Percentiles rank a stretch among this genome's conserved stretches.
Evolutionary conservation across 2,888 invertebrate species (phyloP).

Genomic region (Steinernema carpocapsae): DNA sequence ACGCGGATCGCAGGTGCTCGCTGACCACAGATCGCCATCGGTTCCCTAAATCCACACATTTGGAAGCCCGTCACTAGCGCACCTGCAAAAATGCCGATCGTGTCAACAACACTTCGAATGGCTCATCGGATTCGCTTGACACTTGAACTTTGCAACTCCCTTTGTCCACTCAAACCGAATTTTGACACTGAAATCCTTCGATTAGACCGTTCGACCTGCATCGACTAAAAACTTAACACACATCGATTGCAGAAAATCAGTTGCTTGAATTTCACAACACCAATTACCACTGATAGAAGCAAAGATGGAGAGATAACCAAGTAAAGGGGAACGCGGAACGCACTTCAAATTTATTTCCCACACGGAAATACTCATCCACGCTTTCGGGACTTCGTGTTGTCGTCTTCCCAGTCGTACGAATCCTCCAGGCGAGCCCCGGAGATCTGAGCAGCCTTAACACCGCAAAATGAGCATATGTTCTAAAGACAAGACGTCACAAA

Average conservation of each 20-base stretch:
- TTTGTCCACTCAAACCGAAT: not conserved
- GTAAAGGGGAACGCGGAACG: too few species aligned
- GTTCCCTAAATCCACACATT: constrained; percentile 16
- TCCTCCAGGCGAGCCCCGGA: not conserved
- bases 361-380: not conserved
- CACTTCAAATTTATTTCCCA: not conserved
- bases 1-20: not conserved
- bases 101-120: constrained; percentile 22
- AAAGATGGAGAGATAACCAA: too few species aligned
- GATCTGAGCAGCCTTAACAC: not conserved
- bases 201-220: too few species aligned
- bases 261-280: too few species aligned
- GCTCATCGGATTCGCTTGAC: constrained; percentile 15
- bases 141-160: constrained; percentile 23
- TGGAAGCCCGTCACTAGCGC: constrained; percentile 1
- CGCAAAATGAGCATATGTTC: not conserved
- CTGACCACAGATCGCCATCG: constrained; percentile 7
- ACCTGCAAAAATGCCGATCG: constrained; percentile 28
- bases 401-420: constrained; percentile 29
- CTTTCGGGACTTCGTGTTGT: constrained; percentile 27
- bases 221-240: too few species aligned
- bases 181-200: too few species aligned
- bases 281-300: too few species aligned
- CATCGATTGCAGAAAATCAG: too few species aligned
- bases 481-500: not conserved